Evolutionary conservation across 2,113 vertebrate genomes (phyloP), one percentile per base, ranked within the genome.

Genomic region (Alouatta palliata): DNA sequence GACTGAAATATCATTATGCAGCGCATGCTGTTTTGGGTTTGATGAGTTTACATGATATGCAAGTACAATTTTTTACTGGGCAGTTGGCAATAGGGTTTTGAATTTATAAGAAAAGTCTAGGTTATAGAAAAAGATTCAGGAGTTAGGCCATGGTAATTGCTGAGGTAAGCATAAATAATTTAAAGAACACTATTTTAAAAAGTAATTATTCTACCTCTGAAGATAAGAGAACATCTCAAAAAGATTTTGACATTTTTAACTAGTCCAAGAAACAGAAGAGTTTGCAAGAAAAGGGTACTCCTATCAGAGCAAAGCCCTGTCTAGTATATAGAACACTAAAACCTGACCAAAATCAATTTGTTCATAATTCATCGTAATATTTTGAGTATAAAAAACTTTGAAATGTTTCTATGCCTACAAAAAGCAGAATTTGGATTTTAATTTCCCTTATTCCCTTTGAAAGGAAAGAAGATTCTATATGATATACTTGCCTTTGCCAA

Each of bases 401-500:
- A 88, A 92, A 66, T 96, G 79, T 95, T 91, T 92, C 37, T 93
- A 3, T 20, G 7, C 20, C 5, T 79, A 85, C 20, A 83, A 94
- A 97, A 71, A 76, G 80, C 10, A 87, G 37, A 75, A 23, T 93
- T 94, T 94, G 2, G 14, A 93, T 90, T 98, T 68, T 94, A 92
- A 79, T 95, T 98, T 88, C 40, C 95, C n/a, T 88, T 70, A 58
- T 13, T 91, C 17, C 12, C 76, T 96, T 95, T 97, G 95, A 85
- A 97, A 99, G 99, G 99, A 97, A 99, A 99, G 98, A 99, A 99
- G 71, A 98, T 99, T 87, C 96, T 99, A 5, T 99, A 99, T 96
- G 99, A 99, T 96, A 99, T 99, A 5, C 99, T 99, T 98, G 99
- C 99, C 3, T 99, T 99, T 98, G 99, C 99, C 17, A 99, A 99